Evolutionary conservation across 2,797 vertebrate species (phyloP).

Genomic region (Carapus acus): DNA sequence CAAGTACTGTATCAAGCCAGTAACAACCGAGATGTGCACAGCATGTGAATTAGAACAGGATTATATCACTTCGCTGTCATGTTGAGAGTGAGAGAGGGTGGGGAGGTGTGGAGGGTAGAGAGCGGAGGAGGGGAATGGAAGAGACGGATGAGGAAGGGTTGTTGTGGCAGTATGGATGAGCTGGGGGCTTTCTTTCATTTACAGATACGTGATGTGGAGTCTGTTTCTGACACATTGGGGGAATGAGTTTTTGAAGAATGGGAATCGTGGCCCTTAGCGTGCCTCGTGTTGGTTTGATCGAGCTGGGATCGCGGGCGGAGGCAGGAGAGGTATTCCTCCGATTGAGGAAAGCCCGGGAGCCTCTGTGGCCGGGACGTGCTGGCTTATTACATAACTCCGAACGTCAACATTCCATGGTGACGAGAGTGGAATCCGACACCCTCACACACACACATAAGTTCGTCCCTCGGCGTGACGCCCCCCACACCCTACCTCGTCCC

Average conservation of each 20-base stretch:
- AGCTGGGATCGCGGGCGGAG: constrained; percentile 1
- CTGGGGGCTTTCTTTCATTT: constrained; percentile 33
- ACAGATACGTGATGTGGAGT: constrained; percentile 37
- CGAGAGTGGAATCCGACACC: constrained; percentile 27
- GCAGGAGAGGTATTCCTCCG: constrained; percentile 10
- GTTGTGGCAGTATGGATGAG: constrained; percentile 33
- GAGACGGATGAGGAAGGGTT: constrained; percentile 36
- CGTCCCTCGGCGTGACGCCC: constrained; percentile 20
- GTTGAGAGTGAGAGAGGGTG: constrained; percentile 49
- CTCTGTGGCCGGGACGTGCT: constrained; percentile 23
- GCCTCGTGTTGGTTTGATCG: constrained; percentile 27
- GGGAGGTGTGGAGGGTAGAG: constrained; percentile 46
- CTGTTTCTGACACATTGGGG: constrained; percentile 44
- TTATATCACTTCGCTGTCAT: constrained; percentile 46
- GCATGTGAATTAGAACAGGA: constrained; percentile 36
- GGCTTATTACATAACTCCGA: constrained; percentile 22
- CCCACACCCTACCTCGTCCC: constrained; percentile 82
- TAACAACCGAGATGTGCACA: constrained; percentile 17
- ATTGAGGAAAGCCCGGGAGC: constrained; percentile 14
- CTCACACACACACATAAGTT: constrained; percentile 16
- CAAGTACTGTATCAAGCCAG: constrained; percentile 32
- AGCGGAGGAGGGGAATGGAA: constrained; percentile 39
- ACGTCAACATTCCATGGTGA: constrained; percentile 28
- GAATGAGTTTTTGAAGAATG: constrained; percentile 51
- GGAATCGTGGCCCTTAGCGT: constrained; percentile 40